A percentile compares a stretch with the other conserved stretches of the same genome.
Conservation (phyloP, 2,888 invertebrate genomes). For the Tricholauxania praeusta region DNA sequence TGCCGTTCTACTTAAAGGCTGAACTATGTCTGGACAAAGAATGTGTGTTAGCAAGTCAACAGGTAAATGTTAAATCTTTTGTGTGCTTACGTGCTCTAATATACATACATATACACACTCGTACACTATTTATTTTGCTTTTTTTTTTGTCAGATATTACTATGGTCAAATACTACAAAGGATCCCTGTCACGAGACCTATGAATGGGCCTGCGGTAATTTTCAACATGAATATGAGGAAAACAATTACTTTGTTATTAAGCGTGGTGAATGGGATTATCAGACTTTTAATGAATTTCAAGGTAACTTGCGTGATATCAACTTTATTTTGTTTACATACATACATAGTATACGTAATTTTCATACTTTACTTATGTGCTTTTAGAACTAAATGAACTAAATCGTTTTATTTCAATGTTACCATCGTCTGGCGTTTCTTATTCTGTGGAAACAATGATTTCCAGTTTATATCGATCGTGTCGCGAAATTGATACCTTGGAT, state of each 20-base stretch:
- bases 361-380: conserved; percentile 14
- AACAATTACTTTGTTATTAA: conserved; percentile 65
- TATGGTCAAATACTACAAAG: conserved; percentile 65
- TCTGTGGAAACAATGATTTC: conserved; percentile 65
- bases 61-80: conserved; percentile 45
- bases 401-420: conserved; percentile 65
- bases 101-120: no score
- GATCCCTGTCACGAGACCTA: conserved; percentile 65
- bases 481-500: conserved; percentile 64
- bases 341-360: neutral
- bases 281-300: conserved; percentile 66
- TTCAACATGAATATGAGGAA: conserved; percentile 61
- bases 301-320: conserved; percentile 51
- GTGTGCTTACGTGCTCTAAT: neutral
- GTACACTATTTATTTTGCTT: conserved; percentile 8
- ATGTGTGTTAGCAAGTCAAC: conserved; percentile 65
- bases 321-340: neutral
- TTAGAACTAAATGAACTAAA: conserved; percentile 64
- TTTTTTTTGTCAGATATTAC: conserved; percentile 51
- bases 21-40: conserved; percentile 65
- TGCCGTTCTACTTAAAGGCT: conserved; percentile 64
- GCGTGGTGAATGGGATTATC: conserved; percentile 66
- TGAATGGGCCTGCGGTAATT: conserved; percentile 67
- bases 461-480: conserved; percentile 63
- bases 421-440: conserved; percentile 58